Conservation (phyloP, 1,140 invertebrate species). For the Chrysoperla carnea region DNA sequence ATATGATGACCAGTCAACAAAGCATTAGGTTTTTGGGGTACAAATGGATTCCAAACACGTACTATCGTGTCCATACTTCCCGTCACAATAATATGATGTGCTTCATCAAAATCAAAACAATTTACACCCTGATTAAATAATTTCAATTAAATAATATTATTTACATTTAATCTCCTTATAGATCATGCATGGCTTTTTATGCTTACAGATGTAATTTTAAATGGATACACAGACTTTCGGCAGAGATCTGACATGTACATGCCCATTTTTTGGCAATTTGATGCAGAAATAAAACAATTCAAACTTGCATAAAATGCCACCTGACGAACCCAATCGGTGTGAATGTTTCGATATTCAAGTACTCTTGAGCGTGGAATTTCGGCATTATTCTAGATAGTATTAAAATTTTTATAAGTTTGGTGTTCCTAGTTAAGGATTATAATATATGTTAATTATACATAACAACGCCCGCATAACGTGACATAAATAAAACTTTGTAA, state of each 20-base stretch:
- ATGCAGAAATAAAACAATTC: conserved; percentile 29
- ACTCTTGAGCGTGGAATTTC: conserved; percentile 20
- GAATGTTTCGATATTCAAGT: conserved; percentile 31
- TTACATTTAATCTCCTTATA: too few relatives aligned
- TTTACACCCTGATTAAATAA: conserved; percentile 26
- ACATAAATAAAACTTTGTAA: too few relatives aligned
- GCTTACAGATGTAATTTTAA: background rate
- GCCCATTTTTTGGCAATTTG: conserved; percentile 23
- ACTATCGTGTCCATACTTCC: conserved; percentile 54
- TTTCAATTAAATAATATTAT: background rate
- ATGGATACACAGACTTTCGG: conserved; percentile 5
- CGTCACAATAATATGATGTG: conserved; percentile 38
- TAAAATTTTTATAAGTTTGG: background rate
- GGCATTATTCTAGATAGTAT: conserved; percentile 14
- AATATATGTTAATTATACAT: too few relatives aligned
- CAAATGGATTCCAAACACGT: conserved; percentile 58
- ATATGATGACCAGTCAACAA: conserved; percentile 49
- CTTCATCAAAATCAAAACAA: conserved; percentile 36
- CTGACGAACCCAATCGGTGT: conserved; percentile 41
- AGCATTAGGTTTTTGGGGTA: conserved; percentile 37
- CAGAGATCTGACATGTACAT: conserved; percentile 16
- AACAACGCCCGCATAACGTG: too few relatives aligned
- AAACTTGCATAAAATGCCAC: conserved; percentile 38
- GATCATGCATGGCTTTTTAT: too few relatives aligned
- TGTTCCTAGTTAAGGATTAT: too few relatives aligned